A percentile compares a stretch with the other conserved stretches of the same genome.
These are phyloP conservation scores for Heliconius congener DNA, from an alignment of 1,140 invertebrate genomes.

Conservation along the genomic window DNA sequence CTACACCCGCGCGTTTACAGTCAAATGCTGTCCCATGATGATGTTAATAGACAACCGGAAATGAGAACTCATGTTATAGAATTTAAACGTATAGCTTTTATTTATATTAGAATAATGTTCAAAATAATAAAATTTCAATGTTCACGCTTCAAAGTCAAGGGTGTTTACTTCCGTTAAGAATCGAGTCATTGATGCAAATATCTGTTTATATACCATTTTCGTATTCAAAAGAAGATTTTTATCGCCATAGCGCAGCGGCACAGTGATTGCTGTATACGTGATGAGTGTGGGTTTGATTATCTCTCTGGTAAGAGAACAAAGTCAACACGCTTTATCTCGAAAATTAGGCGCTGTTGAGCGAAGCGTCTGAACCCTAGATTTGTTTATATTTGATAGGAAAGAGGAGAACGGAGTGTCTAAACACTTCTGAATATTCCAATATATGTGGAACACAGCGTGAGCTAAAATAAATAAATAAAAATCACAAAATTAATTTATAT, in stretches of 20 bases:
- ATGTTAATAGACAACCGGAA: background rate
- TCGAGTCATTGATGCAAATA: background rate
- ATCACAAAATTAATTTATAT: background rate
- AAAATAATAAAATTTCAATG: background rate
- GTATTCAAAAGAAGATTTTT: background rate
- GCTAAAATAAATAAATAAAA: no score
- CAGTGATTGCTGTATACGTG: background rate
- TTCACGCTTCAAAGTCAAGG: conserved; percentile 12
- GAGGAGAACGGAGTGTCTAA: no score
- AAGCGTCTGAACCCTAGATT: no score
- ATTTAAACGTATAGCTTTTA: background rate
- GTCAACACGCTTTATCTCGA: no score
- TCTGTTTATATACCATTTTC: background rate
- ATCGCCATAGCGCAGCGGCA: background rate
- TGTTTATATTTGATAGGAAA: no score
- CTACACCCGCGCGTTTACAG: no score
- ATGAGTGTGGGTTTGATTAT: background rate
- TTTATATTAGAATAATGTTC: conserved; percentile 2
- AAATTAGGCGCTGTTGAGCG: no score
- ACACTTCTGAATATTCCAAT: no score
- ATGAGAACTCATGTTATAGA: background rate
- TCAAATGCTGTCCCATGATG: background rate
- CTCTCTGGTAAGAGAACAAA: no score
- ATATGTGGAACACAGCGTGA: no score
- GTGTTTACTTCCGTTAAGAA: conserved; percentile 7